phyloP scores from a whole-genome alignment of 2,113 vertebrate genomes.

The Corythoichthys haematopterus region DNA sequence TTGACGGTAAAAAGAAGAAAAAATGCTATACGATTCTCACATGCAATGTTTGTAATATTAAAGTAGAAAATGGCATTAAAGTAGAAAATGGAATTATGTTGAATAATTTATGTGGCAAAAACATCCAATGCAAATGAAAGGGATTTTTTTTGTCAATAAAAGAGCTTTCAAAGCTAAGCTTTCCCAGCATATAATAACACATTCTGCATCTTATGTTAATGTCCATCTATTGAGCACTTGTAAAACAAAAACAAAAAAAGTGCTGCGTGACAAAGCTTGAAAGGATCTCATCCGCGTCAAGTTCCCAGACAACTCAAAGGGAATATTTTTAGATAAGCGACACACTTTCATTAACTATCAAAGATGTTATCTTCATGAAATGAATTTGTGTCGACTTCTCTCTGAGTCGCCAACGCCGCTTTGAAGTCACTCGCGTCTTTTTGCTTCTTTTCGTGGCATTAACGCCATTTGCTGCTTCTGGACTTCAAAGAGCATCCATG shows the following conservation, averaged over 20 bases:
- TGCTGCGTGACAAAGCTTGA: background rate
- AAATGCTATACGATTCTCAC: no score
- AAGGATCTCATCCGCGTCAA: background rate
- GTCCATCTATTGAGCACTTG: background rate
- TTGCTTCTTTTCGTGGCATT: conserved; percentile 43
- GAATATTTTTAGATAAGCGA: conserved; percentile 35
- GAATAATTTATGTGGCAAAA: background rate
- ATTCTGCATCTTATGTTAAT: background rate
- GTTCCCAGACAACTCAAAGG: conserved; percentile 6
- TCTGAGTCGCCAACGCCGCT: conserved; percentile 27
- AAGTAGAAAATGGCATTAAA: background rate
- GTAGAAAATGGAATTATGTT: background rate
- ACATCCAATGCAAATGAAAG: background rate
- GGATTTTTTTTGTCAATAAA: background rate
- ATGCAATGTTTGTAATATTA: background rate
- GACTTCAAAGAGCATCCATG: conserved; percentile 19
- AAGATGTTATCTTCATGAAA: conserved; percentile 37
- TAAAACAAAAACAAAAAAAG: background rate
- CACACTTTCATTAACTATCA: conserved; percentile 34
- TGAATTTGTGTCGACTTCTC: conserved; percentile 33
- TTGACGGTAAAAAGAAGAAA: no score
- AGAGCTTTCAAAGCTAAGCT: background rate
- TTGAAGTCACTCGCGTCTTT: conserved; percentile 43
- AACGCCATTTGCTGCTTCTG: conserved; percentile 35
- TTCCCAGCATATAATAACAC: background rate